Evolutionary conservation across 2,797 vertebrate genomes (phyloP), one percentile per base, ranked within the genome.

Genomic region (Chromobotia macracanthus): DNA sequence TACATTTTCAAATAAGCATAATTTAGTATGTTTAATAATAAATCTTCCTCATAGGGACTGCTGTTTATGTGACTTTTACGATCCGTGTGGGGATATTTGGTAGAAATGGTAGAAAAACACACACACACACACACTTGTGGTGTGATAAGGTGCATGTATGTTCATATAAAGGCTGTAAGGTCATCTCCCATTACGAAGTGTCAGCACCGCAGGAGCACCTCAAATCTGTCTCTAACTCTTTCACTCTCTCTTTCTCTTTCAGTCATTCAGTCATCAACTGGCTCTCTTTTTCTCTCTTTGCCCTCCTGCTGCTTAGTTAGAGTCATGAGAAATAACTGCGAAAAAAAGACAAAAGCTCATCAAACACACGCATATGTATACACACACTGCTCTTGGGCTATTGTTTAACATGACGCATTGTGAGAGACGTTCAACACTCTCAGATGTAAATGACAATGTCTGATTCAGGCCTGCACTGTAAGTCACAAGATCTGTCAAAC

Each of bases 401-500:
- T 92, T 92, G 92, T 92, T 83, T 89, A 87, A 88, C 83, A 3
- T 55, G 38, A 58, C 6, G n/a, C 90, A 89, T 58, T 82, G 61
- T 64, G 89, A 90, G 89, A 86, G 80, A 85, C 64, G 85, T 77
- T 80, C 76, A 85, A 89, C 87, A 89, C 88, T 91, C 87, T 89
- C 87, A 87, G 85, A 88, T 89, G 75, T 70, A 88, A 90, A 91
- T 92, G 51, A 93, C 90, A 92, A 92, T 76, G 77, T 53, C 80
- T 83, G 74, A 89, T 87, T 89, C 90, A 81, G 80, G 60, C 74
- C 86, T 82, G 35, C 6, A 38, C 28, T 38, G 53, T 66, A 44
- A 18, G 15, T 78, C 61, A 35, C 18, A 31, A 55, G 70, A 38
- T 50, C 55, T 53, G 5, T 44, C 48, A 28, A 25, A 15, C 60